These are phyloP conservation scores for Cardiocondyla obscurior DNA, from an alignment of 1,140 invertebrate species.

Conservation along the genomic window DNA sequence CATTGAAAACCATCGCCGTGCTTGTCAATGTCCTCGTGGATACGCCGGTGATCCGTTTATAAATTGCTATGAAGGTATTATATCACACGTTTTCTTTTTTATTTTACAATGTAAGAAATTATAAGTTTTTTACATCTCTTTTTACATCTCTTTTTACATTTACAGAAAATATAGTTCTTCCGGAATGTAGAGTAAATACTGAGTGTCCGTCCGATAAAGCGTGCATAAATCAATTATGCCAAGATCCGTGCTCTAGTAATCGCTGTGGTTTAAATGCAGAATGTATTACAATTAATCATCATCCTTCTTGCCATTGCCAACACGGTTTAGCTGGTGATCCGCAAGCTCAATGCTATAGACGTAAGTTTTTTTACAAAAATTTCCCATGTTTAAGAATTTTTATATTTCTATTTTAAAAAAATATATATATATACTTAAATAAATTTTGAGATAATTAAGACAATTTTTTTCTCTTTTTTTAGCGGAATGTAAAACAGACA, in stretches of 20 bases:
- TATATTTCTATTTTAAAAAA: background rate
- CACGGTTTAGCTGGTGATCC: constrained; percentile 94
- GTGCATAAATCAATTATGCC: constrained; percentile 91
- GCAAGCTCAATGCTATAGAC: constrained; percentile 92
- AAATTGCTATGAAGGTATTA: constrained; percentile 89
- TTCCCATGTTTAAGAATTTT: background rate
- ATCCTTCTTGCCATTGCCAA: constrained; percentile 92
- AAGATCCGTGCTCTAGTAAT: constrained; percentile 91
- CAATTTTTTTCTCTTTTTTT: constrained; percentile 68
- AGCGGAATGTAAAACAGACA: constrained; percentile 93
- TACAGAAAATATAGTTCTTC: constrained; percentile 82
- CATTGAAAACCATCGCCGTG: constrained; percentile 89
- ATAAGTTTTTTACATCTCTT: background rate
- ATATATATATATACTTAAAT: background rate
- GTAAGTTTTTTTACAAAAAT: constrained; percentile 85
- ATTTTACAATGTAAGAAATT: background rate
- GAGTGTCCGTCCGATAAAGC: constrained; percentile 91
- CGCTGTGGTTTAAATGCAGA: constrained; percentile 92
- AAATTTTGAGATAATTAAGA: background rate
- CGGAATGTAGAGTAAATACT: constrained; percentile 88
- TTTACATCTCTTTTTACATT: background rate
- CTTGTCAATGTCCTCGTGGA: constrained; percentile 90
- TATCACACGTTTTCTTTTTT: background rate
- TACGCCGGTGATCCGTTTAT: constrained; percentile 92
- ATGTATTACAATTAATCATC: constrained; percentile 89